A percentile compares a stretch with the other conserved stretches of the same genome.
These are phyloP conservation scores for Acanthisitta chloris DNA, from an alignment of 2,113 vertebrate species.

Conservation along the genomic window DNA sequence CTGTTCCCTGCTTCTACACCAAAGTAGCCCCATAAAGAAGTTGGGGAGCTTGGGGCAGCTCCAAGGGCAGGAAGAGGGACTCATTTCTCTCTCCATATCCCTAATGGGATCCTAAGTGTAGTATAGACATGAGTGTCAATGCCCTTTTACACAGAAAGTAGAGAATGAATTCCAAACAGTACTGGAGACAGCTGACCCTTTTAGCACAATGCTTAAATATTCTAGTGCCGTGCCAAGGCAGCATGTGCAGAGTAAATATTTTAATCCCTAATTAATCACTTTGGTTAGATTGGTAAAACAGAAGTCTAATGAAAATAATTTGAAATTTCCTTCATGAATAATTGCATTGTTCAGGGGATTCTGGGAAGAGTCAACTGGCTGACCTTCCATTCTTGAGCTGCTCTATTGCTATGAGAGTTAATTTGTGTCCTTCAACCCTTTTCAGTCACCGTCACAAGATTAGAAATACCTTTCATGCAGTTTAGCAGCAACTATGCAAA, in stretches of 20 bases:
- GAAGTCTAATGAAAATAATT: slow-evolving; percentile 87
- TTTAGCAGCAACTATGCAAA: slow-evolving; percentile 71
- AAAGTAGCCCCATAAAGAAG: slow-evolving; percentile 2
- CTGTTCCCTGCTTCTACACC: neutral
- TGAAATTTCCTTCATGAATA: slow-evolving; percentile 87
- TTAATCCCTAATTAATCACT: slow-evolving; percentile 90
- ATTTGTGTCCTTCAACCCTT: slow-evolving; percentile 75
- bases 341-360: slow-evolving; percentile 84
- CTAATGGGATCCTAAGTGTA: slow-evolving; percentile 62
- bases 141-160: slow-evolving; percentile 76
- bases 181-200: slow-evolving; percentile 82
- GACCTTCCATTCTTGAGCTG: slow-evolving; percentile 79
- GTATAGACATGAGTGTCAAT: slow-evolving; percentile 73
- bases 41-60: neutral
- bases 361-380: slow-evolving; percentile 83
- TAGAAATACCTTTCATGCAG: slow-evolving; percentile 76
- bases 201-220: slow-evolving; percentile 84
- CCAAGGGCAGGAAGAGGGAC: neutral
- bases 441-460: slow-evolving; percentile 72
- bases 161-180: slow-evolving; percentile 78
- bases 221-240: slow-evolving; percentile 81
- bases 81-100: neutral
- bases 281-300: slow-evolving; percentile 88
- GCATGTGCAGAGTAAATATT: slow-evolving; percentile 88
- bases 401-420: slow-evolving; percentile 71